These are phyloP conservation scores for Scelioninae gen. 2 DNA, from an alignment of 2,888 invertebrate species.

Conservation along the genomic window DNA sequence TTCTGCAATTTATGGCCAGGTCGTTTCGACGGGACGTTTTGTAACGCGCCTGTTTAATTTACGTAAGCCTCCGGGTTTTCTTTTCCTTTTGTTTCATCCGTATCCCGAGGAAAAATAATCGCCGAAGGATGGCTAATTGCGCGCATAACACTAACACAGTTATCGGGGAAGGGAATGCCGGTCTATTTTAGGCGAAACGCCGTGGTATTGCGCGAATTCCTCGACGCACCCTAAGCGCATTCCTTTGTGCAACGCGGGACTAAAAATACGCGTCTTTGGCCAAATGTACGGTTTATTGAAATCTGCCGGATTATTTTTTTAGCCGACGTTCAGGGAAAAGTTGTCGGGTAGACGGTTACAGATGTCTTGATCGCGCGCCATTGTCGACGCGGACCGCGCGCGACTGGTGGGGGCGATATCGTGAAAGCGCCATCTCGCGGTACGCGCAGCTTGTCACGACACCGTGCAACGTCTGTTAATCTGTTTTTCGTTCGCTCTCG, in stretches of 20 bases:
- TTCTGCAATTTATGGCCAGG: conserved; percentile 37
- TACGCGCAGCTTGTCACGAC: too few species aligned
- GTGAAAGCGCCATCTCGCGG: too few species aligned
- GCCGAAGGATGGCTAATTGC: conserved; percentile 28
- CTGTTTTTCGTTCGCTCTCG: too few species aligned
- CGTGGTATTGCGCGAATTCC: conserved; percentile 20
- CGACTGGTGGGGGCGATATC: too few species aligned
- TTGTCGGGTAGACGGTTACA: too few species aligned
- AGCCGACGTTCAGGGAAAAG: not conserved
- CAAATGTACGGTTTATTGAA: conserved; percentile 24
- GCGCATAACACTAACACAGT: conserved; percentile 51
- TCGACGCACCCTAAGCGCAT: conserved; percentile 27
- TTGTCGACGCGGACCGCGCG: too few species aligned
- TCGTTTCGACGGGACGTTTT: conserved; percentile 12
- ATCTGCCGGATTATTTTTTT: conserved; percentile 12
- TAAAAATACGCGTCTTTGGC: conserved; percentile 22
- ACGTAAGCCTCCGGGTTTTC: conserved; percentile 11
- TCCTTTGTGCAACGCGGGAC: conserved; percentile 16
- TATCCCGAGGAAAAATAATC: conserved; percentile 10
- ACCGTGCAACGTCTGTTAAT: too few species aligned
- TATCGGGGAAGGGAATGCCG: conserved; percentile 32
- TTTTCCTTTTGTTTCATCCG: not conserved
- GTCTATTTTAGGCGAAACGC: conserved; percentile 26
- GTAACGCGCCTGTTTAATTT: conserved; percentile 14
- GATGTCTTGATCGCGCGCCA: too few species aligned